phyloP scores from a whole-genome alignment of 2,797 vertebrate genomes.

The Hemibagrus guttatus region DNA sequence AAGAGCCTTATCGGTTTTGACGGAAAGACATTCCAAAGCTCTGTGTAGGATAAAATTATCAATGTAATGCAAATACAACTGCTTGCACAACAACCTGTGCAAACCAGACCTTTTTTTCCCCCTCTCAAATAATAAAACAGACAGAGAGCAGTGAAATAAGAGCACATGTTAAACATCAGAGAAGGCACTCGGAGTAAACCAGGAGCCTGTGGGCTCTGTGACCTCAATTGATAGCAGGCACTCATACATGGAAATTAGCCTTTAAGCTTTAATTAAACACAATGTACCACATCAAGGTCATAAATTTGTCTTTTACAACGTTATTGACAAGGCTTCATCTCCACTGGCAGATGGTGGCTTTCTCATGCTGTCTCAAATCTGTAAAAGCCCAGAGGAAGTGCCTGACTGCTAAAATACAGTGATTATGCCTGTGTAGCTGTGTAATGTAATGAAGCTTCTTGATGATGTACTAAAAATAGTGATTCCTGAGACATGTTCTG shows the following conservation, averaged over 20 bases:
- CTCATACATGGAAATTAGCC: constrained; percentile 77
- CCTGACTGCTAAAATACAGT: constrained; percentile 72
- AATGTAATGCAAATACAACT: constrained; percentile 20
- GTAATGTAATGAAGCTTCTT: constrained; percentile 57
- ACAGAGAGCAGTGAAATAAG: neutral
- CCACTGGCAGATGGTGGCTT: constrained; percentile 75
- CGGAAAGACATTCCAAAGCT: constrained; percentile 27
- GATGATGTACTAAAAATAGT: constrained; percentile 59
- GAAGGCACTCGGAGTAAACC: neutral
- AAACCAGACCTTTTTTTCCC: neutral
- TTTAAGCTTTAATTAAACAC: constrained; percentile 79
- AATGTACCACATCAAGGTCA: constrained; percentile 76
- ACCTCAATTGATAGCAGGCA: constrained; percentile 67
- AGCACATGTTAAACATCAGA: constrained; percentile 8
- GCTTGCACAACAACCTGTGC: neutral
- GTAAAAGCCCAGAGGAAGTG: constrained; percentile 72
- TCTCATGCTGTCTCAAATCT: constrained; percentile 72
- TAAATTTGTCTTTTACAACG: constrained; percentile 77
- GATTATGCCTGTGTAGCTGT: constrained; percentile 69
- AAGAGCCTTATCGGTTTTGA: constrained; percentile 36
- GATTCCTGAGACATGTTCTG: constrained; percentile 33
- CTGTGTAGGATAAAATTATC: constrained; percentile 14
- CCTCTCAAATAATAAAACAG: neutral
- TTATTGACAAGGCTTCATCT: constrained; percentile 78
- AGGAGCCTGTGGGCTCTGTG: constrained; percentile 53